These are phyloP conservation scores for Brevimyrus niger DNA, from an alignment of 2,113 vertebrate species.

Conservation along the genomic window DNA sequence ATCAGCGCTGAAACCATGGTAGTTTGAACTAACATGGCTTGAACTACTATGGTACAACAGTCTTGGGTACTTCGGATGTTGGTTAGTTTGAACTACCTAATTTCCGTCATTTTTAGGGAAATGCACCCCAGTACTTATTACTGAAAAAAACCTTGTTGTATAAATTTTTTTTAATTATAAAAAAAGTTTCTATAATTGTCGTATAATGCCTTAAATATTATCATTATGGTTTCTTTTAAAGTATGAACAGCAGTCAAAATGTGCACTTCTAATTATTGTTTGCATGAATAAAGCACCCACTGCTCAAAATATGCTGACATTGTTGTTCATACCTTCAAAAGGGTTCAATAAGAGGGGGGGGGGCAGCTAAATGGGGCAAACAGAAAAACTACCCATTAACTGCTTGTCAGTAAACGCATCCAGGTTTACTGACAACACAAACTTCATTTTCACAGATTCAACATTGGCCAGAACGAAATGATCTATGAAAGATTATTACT, in stretches of 20 bases:
- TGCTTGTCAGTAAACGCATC: not conserved
- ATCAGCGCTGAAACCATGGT: no score
- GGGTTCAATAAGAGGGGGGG: not conserved
- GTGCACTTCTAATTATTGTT: not conserved
- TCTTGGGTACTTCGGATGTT: no score
- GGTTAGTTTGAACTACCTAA: no score
- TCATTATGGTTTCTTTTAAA: not conserved
- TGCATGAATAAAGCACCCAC: not conserved
- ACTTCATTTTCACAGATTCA: not conserved
- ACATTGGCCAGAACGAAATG: not conserved
- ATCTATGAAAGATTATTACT: not conserved
- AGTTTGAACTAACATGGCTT: no score
- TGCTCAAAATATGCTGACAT: not conserved
- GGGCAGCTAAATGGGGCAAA: not conserved
- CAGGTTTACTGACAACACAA: not conserved
- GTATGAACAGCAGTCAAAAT: not conserved
- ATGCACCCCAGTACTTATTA: no score
- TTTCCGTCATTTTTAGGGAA: no score
- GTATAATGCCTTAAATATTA: not conserved
- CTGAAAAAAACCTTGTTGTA: no score
- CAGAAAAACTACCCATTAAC: not conserved
- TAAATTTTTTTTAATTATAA: no score
- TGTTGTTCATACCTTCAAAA: no score
- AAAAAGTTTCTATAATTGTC: not conserved
- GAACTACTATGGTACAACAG: no score